A percentile compares a stretch with the other conserved stretches of the same genome.
Conservation (phyloP, 1,140 invertebrate genomes). For the Akabosia matsudoensis region DNA sequence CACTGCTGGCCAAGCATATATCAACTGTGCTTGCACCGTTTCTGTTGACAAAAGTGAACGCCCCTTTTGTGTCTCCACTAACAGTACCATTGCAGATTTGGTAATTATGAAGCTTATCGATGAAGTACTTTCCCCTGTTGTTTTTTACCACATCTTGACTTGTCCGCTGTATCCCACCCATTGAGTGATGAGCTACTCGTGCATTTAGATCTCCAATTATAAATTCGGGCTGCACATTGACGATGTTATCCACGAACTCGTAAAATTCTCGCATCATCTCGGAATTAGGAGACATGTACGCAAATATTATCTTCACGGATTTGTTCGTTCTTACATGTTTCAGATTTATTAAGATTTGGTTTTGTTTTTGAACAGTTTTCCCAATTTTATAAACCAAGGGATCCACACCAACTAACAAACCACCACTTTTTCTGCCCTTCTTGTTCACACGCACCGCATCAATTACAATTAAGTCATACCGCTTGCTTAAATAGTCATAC, state of each 20-base stretch:
- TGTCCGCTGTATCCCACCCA: neutral
- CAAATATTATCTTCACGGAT: neutral
- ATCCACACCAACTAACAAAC: neutral
- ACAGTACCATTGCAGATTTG: neutral
- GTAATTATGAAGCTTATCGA: neutral
- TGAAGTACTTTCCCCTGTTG: neutral
- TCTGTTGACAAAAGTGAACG: neutral
- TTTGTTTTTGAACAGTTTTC: neutral
- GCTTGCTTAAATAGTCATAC: neutral
- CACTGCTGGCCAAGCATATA: neutral
- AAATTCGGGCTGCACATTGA: neutral
- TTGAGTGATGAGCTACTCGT: neutral
- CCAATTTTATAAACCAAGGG: neutral
- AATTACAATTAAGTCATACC: neutral
- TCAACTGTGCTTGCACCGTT: neutral
- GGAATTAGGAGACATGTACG: neutral
- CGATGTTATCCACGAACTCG: neutral
- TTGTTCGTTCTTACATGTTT: neutral
- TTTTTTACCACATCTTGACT: neutral
- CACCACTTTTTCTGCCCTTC: neutral
- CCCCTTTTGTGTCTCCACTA: neutral
- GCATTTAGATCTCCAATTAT: slow-evolving; percentile 3
- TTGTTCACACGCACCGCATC: neutral
- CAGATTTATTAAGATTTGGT: neutral
- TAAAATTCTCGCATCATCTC: neutral